These are phyloP conservation scores for Yponomeuta malinellus DNA, from an alignment of 2,888 invertebrate species.

Conservation along the genomic window DNA sequence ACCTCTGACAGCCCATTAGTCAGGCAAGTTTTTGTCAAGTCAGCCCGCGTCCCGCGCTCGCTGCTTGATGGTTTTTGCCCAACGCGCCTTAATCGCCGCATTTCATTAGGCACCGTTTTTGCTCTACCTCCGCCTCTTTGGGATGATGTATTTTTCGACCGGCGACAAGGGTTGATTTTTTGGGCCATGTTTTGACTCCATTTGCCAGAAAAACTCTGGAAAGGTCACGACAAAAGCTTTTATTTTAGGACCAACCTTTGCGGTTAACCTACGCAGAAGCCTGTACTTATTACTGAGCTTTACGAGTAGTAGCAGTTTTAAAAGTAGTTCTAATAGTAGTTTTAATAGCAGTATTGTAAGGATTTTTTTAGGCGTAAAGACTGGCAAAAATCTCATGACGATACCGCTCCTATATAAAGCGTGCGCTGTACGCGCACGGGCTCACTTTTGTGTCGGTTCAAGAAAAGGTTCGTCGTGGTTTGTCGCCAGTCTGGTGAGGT, in stretches of 20 bases:
- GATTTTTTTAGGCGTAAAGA: too few species aligned
- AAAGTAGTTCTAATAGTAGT: too few species aligned
- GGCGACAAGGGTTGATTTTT: background rate
- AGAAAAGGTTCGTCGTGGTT: too few species aligned
- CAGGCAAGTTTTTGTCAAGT: slow-evolving; percentile 18
- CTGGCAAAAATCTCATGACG: too few species aligned
- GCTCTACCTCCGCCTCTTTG: background rate
- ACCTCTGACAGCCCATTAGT: slow-evolving; percentile 22
- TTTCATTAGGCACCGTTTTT: slow-evolving; percentile 1
- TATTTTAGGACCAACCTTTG: background rate
- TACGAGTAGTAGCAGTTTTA: too few species aligned
- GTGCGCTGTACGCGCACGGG: too few species aligned
- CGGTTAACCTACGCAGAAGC: too few species aligned
- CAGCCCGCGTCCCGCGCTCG: slow-evolving; percentile 13
- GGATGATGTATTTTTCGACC: background rate
- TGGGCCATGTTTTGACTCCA: background rate
- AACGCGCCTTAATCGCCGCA: background rate
- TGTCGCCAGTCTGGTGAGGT: too few species aligned
- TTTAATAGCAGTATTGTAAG: too few species aligned
- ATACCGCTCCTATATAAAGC: too few species aligned
- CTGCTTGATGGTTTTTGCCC: slow-evolving; percentile 1
- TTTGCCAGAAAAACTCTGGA: background rate
- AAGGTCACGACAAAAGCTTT: background rate
- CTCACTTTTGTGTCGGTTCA: too few species aligned
- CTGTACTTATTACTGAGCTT: too few species aligned